These are phyloP conservation scores for Osmoderma eremita DNA, from an alignment of 2,888 invertebrate genomes.

Conservation along the genomic window DNA sequence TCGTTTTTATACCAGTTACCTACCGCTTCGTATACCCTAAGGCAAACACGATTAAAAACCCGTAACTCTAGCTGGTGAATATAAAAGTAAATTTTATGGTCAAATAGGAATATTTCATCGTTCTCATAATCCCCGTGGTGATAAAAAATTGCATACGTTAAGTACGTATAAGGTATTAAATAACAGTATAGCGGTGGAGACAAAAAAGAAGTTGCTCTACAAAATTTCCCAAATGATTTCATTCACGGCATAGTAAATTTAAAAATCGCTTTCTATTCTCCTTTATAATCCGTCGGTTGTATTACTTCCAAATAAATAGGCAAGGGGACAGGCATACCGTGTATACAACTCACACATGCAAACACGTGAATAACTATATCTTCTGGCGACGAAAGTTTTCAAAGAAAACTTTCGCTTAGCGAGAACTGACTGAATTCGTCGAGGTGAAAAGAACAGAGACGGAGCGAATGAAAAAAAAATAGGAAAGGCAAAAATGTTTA, in stretches of 20 bases:
- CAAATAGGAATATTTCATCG: neutral
- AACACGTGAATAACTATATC: slow-evolving; percentile 26
- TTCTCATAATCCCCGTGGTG: neutral
- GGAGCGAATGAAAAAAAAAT: neutral
- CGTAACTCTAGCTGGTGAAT: too few species aligned
- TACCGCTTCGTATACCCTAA: too few species aligned
- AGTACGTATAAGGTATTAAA: neutral
- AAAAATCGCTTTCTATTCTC: slow-evolving; percentile 34
- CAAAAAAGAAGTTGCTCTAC: neutral
- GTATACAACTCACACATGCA: slow-evolving; percentile 11
- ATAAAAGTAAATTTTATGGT: slow-evolving; percentile 1
- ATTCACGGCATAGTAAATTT: slow-evolving; percentile 18
- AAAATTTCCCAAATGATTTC: slow-evolving; percentile 32
- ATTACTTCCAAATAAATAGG: slow-evolving; percentile 35
- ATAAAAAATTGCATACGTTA: neutral
- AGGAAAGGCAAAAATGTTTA: neutral
- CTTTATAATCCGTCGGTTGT: slow-evolving; percentile 22
- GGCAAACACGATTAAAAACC: too few species aligned
- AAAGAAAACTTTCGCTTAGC: slow-evolving; percentile 38
- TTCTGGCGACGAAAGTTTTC: slow-evolving; percentile 42
- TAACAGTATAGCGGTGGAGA: slow-evolving; percentile 11
- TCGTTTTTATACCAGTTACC: too few species aligned
- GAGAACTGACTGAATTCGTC: slow-evolving; percentile 13
- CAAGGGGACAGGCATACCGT: slow-evolving; percentile 6
- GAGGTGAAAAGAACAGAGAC: slow-evolving; percentile 15